Percentiles rank a stretch among this genome's conserved stretches.
phyloP scores from a whole-genome alignment of 2,113 vertebrate genomes.

The Rhineura floridana region DNA sequence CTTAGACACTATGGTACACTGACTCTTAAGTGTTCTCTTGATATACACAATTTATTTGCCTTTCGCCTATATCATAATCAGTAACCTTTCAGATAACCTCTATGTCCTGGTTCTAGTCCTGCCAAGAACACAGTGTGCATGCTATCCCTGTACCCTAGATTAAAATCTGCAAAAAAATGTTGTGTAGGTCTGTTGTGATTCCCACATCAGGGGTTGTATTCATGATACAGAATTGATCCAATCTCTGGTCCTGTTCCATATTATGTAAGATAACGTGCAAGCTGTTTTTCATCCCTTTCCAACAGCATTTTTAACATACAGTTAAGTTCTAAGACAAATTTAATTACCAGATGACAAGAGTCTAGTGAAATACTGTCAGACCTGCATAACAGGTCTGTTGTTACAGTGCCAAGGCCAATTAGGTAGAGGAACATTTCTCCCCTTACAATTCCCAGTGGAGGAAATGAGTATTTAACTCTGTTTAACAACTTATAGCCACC shows the following conservation, averaged over 20 bases:
- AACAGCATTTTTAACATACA: constrained; percentile 22
- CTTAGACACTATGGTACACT: not conserved
- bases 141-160: not conserved
- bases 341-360: constrained; percentile 34
- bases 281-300: not conserved
- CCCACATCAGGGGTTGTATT: not conserved
- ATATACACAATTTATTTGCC: not conserved
- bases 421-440: constrained; percentile 1
- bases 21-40: not conserved
- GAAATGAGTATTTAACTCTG: constrained; percentile 50
- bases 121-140: not conserved
- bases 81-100: not conserved
- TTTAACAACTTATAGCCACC: constrained; percentile 26
- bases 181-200: not conserved
- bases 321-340: constrained; percentile 44
- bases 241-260: not conserved
- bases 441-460: constrained; percentile 38
- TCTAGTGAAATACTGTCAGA: constrained; percentile 40
- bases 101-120: not conserved
- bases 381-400: constrained; percentile 26
- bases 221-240: not conserved
- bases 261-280: constrained; percentile 1
- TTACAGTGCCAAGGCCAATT: constrained; percentile 50
- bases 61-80: constrained; percentile 9
- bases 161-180: too few relatives aligned